phyloP scores from a whole-genome alignment of 2,888 invertebrate genomes.

The Criorhina ranunculi region DNA sequence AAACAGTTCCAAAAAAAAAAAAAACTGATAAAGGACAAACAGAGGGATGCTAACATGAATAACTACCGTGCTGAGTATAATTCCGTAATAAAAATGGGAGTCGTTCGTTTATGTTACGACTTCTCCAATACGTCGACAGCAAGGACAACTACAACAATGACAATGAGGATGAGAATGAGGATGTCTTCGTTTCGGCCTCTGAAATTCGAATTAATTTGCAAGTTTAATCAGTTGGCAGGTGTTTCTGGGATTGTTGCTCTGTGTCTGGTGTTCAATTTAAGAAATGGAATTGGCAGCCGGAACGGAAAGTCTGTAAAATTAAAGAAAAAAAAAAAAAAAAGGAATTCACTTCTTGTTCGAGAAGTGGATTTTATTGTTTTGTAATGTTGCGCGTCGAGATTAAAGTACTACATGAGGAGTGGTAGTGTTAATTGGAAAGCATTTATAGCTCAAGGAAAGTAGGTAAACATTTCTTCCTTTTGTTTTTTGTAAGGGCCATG shows the following conservation, averaged over 20 bases:
- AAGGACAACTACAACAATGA: slow-evolving; percentile 1
- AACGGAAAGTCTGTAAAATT: slow-evolving; percentile 61
- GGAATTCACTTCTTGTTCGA: slow-evolving; percentile 49
- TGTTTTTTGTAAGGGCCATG: no score
- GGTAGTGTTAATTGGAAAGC: slow-evolving; percentile 15
- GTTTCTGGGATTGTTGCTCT: slow-evolving; percentile 73
- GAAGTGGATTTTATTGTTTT: slow-evolving; percentile 68
- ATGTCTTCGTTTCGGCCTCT: slow-evolving; percentile 79
- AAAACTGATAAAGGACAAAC: slow-evolving; percentile 50
- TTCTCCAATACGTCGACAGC: slow-evolving; percentile 16
- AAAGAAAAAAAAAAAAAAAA: no score
- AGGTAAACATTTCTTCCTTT: neutral
- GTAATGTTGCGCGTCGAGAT: slow-evolving; percentile 63
- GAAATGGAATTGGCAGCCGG: slow-evolving; percentile 71
- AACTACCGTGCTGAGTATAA: slow-evolving; percentile 73
- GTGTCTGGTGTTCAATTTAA: slow-evolving; percentile 72
- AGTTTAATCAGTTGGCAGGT: slow-evolving; percentile 82
- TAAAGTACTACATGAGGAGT: slow-evolving; percentile 39
- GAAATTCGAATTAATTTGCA: slow-evolving; percentile 84
- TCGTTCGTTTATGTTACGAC: slow-evolving; percentile 64
- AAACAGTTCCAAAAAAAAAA: slow-evolving; percentile 58
- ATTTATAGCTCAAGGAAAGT: slow-evolving; percentile 8
- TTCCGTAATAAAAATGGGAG: slow-evolving; percentile 72
- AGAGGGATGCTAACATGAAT: slow-evolving; percentile 75
- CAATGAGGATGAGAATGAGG: slow-evolving; percentile 13